These are phyloP conservation scores for Drosophila lutescens DNA, from an alignment of 2,888 invertebrate genomes.

Conservation along the genomic window DNA sequence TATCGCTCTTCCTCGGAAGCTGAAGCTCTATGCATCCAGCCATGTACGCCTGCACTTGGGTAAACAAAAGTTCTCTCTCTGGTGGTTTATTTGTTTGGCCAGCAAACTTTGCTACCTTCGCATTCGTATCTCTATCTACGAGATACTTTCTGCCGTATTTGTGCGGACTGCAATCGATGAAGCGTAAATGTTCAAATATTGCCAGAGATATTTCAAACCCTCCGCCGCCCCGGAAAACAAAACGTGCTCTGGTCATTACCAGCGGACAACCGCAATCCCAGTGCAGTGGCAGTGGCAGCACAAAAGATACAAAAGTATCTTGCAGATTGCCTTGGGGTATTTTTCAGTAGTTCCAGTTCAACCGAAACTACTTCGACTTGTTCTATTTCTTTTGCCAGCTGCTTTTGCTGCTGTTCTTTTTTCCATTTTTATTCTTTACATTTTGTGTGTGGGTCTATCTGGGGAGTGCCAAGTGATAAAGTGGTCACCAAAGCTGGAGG, in stretches of 20 bases:
- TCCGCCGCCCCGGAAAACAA: constrained; percentile 49
- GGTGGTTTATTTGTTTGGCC: constrained; percentile 77
- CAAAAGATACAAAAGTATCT: constrained; percentile 45
- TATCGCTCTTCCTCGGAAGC: constrained; percentile 7
- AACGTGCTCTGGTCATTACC: constrained; percentile 80
- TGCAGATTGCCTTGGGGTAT: constrained; percentile 67
- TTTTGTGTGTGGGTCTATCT: constrained; percentile 23
- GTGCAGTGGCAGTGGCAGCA: constrained; percentile 20
- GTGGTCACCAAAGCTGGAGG: constrained; percentile 44
- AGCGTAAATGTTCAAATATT: constrained; percentile 81
- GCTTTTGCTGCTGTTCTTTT: constrained; percentile 4
- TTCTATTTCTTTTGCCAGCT: constrained; percentile 28
- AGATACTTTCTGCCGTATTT: constrained; percentile 57
- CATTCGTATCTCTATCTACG: constrained; percentile 49
- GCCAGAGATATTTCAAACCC: constrained; percentile 61
- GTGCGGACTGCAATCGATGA: constrained; percentile 73
- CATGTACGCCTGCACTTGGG: constrained; percentile 69
- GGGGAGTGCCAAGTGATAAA: constrained; percentile 49
- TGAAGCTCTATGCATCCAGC: constrained; percentile 4
- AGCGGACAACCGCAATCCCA: constrained; percentile 38
- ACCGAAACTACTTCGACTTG: constrained; percentile 41
- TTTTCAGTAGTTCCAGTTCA: constrained; percentile 46
- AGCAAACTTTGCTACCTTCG: constrained; percentile 67
- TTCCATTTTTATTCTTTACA: constrained; percentile 5
- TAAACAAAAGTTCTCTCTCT: constrained; percentile 68